Evolutionary conservation across 2,113 vertebrate genomes (phyloP), one percentile per base, ranked within the genome.

Genomic region (Ariopsis seemanni): DNA sequence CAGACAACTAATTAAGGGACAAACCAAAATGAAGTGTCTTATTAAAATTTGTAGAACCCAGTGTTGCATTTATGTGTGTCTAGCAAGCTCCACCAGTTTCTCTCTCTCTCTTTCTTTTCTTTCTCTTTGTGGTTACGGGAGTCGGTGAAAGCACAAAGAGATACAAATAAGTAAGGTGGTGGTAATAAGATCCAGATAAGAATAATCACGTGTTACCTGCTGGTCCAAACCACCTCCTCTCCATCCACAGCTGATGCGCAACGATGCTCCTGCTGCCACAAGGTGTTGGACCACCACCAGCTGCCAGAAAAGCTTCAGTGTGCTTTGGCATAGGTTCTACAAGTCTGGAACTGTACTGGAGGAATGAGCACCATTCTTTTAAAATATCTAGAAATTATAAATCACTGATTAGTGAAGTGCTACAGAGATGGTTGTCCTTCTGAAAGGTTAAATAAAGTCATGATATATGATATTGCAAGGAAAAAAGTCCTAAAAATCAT

Each of bases 151-250:
- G 42, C 42, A 42, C 42, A 42, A 42, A 42, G 42, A 42, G 42
- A 42, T 4, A 42, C 42, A 42, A 42, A 42, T 42, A 42, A 53
- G 52, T 53, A 53, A 8, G 10, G 1, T 53, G 52, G 6, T 10
- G 10, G 52, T 53, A 53, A 53, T 53, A 53, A 53, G 52, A 53
- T 10, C 52, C 52, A 7, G 52, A 8, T 53, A 8, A 53, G 7
- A 53, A 10, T 53, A 8, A 53, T 53, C 8, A 53, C 52, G 52
- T 10, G 7, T 53, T 53, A 53, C 52, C 52, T 1, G 9, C 18
- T 42, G 0, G 17, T 93, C 62, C 92, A 74, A 53, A 7, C 9
- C 52, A 10, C 52, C 52, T 53, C 52, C 52, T 53, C 7, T 53
- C 52, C 6, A 1, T 53, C 52, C 52, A 53, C 7, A 10, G 52